A percentile compares a stretch with the other conserved stretches of the same genome.
Conservation (phyloP, 2,888 invertebrate species). For the Pegoplata infirma region DNA sequence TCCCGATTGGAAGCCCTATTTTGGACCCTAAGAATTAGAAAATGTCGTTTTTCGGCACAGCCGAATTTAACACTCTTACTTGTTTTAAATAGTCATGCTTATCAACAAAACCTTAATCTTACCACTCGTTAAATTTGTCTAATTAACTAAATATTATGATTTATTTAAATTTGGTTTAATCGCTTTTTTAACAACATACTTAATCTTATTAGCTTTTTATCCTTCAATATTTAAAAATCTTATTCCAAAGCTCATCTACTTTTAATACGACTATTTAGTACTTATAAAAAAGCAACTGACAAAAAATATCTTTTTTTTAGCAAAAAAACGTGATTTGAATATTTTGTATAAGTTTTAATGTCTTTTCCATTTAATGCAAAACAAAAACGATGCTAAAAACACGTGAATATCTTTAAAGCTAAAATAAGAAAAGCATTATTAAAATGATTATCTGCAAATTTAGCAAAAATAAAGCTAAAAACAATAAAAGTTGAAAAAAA, state of each 20-base stretch:
- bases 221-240: not conserved
- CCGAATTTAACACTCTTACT: no score
- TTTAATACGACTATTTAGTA: conserved; percentile 20
- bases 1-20: no score
- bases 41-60: no score
- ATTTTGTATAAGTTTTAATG: conserved; percentile 32
- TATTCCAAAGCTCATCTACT: conserved; percentile 31
- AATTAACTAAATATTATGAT: no score
- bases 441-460: conserved; percentile 56
- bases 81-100: no score
- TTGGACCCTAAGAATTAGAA: no score
- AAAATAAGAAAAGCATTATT: conserved; percentile 55
- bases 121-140: no score
- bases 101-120: no score
- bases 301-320: conserved; percentile 25
- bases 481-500: conserved; percentile 42
- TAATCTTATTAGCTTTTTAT: no score
- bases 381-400: conserved; percentile 36
- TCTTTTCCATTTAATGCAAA: not conserved
- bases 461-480: conserved; percentile 43
- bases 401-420: conserved; percentile 58
- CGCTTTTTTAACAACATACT: no score
- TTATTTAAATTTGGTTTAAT: no score
- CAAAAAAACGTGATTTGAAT: conserved; percentile 56
- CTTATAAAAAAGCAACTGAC: conserved; percentile 8